Evolutionary conservation across 2,888 invertebrate genomes (phyloP), one percentile per base, ranked within the genome.

Genomic region (Blastobasis lacticolella): DNA sequence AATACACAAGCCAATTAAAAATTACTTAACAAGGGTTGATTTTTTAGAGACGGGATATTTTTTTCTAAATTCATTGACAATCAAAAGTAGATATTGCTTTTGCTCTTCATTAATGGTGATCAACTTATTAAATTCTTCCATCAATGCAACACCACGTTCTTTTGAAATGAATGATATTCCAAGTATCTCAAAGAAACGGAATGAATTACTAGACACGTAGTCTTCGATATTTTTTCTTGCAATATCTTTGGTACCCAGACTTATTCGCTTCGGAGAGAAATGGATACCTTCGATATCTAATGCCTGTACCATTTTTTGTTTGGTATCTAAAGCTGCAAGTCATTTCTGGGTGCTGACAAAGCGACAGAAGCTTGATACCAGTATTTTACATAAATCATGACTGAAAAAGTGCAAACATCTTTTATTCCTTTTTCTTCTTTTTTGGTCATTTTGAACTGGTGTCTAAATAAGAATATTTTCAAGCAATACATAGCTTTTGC

Each of bases 1-100:
- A 23, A 23, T 23, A 23, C 23, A 23, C 23, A 23, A 23, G 23
- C 23, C 23, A 23, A 23, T 23, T 23, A 23, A 23, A 23, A 23
- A 23, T 23, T 23, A 23, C 23, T 2, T 48, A 36, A 44, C 10
- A 44, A 49, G 44, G 8, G 49, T 49, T 10, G 49, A 49, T 36
- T 50, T 50, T 8, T 50, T 50, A 43, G 41, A 8, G 37, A 42
- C 45, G 9, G 50, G 54, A 37, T 50, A 46, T 36, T 50, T 53
- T 48, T 54, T 50, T 10, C 53, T 54, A 47, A 45, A 51, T 23
- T 52, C 41, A 53, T 58, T 58, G 38, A 58, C 54, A 23, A 58
- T 44, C 43, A 56, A 57, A 53, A 58, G 55, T 37, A 58, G 47
- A 48, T 52, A 57, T 54, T 58, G 58, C 49, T 58, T 54, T 53